Evolutionary conservation across 2,113 vertebrate genomes (phyloP).

Genomic region (Enhydra lutris): DNA sequence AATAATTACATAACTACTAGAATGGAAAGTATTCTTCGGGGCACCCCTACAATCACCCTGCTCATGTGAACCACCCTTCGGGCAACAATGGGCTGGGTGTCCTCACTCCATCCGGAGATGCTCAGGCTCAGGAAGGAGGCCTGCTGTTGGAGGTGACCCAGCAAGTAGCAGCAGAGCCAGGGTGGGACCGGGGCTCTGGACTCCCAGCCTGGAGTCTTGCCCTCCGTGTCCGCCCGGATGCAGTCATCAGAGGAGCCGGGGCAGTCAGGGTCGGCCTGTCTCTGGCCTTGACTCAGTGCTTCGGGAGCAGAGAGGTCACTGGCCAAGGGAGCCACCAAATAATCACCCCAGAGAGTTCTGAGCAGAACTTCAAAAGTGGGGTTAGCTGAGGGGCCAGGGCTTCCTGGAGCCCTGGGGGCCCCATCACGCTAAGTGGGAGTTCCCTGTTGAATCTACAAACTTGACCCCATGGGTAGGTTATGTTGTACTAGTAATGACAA

Average conservation of each 20-base stretch:
- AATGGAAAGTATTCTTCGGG: accelerated
- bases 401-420: neutral
- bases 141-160: neutral
- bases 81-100: neutral
- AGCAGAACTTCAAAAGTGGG: neutral
- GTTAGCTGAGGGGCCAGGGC: neutral
- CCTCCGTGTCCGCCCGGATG: accelerated
- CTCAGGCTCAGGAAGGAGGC: neutral
- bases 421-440: accelerated
- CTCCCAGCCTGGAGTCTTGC: neutral
- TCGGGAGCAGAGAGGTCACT: no score
- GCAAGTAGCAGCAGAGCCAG: neutral
- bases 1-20: accelerated
- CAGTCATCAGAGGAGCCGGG: neutral
- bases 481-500: accelerated
- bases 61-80: accelerated
- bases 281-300: neutral
- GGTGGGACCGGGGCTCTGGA: neutral
- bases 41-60: accelerated
- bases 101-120: neutral
- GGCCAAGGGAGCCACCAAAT: accelerated
- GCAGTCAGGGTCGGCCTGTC: no score
- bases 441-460: neutral
- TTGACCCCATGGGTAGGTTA: accelerated
- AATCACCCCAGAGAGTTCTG: accelerated